Base-by-base conservation (phyloP, 35 echinoderm and acorn worm genomes). In the Acanthaster planci region DNA sequence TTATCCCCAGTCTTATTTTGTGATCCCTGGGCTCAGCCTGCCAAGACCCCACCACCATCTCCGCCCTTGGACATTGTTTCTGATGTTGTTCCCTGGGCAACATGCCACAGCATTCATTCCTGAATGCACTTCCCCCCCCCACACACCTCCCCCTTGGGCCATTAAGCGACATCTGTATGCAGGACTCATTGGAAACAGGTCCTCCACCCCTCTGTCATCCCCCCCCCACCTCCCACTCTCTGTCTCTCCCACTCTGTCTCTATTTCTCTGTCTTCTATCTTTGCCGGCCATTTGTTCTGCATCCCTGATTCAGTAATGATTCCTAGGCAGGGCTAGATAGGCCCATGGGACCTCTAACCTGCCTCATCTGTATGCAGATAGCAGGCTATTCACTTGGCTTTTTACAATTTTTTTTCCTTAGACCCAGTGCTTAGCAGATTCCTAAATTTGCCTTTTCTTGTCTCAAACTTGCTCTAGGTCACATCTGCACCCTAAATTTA, bases 291-390 rank as follows among this genome's bases (percentile, higher is more conserved):
- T 72, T 72, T 72, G 64, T 72, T 72, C 64, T 34, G 64, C 64
- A 72, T 72, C 64, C 64, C 64, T 72, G 64, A 72, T 72, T 34
- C 34, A 27, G 34, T 26, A 26, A 72, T 72, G 64, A 72, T 72
- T 72, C 64, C 64, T 72, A 26, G 64, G 64, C 64, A 26, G 64
- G 64, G 21, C 64, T 72, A 72, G 64, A 26, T 72, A 34, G 64
- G 64, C 64, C 64, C 64, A 34, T 31, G 64, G 64, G 64, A 72
- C 64, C 29, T 26, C 64, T 72, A 7, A 29, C 34, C 8, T 26
- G 42, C 64, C 64, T 72, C 64, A 72, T 72, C 64, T 72, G 64
- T 72, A 72, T 72, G 64, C 64, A 72, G 64, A 72, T 72, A 26
- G 34, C 34, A 34, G 64, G 64, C 64, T 72, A 72, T 72, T 26